These are phyloP conservation scores for Lutjanus campechanus DNA, from an alignment of 2,797 vertebrate species.

Conservation along the genomic window DNA sequence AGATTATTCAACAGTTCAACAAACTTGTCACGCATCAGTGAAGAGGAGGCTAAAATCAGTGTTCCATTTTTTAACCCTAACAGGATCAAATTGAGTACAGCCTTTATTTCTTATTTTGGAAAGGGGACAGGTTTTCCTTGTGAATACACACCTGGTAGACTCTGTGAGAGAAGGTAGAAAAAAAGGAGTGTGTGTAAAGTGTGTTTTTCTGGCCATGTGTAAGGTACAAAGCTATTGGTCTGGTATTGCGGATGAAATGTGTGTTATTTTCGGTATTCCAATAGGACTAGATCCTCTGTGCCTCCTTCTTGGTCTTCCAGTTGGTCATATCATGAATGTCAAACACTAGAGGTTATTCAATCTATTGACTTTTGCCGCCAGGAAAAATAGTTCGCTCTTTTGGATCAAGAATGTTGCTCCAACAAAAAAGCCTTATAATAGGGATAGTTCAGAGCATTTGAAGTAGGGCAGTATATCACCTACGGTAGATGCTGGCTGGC, in stretches of 20 bases:
- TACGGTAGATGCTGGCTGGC: too few species aligned
- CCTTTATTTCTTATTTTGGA: conserved; percentile 15
- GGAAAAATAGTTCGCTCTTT: background rate
- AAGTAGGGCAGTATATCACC: too few species aligned
- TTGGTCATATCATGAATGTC: background rate
- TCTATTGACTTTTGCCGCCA: background rate
- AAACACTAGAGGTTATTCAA: background rate
- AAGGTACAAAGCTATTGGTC: background rate
- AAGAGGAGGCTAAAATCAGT: conserved; percentile 30
- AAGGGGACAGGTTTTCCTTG: background rate
- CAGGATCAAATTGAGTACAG: conserved; percentile 4
- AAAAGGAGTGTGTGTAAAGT: too few species aligned
- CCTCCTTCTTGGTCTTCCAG: background rate
- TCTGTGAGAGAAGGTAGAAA: background rate
- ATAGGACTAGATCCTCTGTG: background rate
- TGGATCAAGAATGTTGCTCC: background rate
- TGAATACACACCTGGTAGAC: background rate
- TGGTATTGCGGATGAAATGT: background rate
- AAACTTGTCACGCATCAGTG: conserved; percentile 44
- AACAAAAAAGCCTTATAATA: too few species aligned
- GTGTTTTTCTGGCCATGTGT: too few species aligned
- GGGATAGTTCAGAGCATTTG: too few species aligned
- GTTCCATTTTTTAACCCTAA: conserved; percentile 25
- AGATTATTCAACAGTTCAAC: conserved; percentile 63
- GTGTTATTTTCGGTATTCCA: background rate